Evolutionary conservation across 1,140 invertebrate species (phyloP), one percentile per base, ranked within the genome.

Genomic region (Drosophila lowei): DNA sequence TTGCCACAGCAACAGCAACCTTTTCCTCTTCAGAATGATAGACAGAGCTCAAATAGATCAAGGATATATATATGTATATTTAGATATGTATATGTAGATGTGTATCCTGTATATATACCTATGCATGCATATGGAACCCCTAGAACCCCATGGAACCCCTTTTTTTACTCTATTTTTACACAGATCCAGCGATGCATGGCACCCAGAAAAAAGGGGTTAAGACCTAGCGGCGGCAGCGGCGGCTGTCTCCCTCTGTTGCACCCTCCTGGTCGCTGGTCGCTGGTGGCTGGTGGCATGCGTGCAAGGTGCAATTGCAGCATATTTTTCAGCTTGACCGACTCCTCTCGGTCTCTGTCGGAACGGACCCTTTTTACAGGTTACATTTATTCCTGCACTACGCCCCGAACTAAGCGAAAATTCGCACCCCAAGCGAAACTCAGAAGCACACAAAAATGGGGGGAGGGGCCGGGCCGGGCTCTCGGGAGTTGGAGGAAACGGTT

Each of bases 301-400:
- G 54, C 78, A 81, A 86, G 83, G 83, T 86, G 83, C 83, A 86
- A 88, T 86, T 88, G 83, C 83, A 86, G 71, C 64, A 67, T 55
- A 86, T 83, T 88, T 88, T 88, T 88, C 83, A 89, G 83, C 84
- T 88, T 88, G 84, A 89, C 84, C 83, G 84, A 88, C 74, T 89
- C 84, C 66, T 57, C 54, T 50, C 47, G 23, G 38, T 50, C 38
- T 50, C 47, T 30, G 38, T 50, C 38, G 42, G 75, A 77, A 8
- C 30, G 30, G 30, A 30, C 30, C 73, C 59, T 77, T 71, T 63
- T 59, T 46, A 52, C 66, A 57, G 66, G 66, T 38, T 44, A 57
- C 54, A 52, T 67, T 66, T 58, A 52, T 67, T 66, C 61, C 73
- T 43, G 55, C 34, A 72, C 66, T 62, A 66, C 49, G 72, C 67